Base-by-base conservation (phyloP, 2,888 invertebrate genomes). In the Drosophila acutilabella region DNA sequence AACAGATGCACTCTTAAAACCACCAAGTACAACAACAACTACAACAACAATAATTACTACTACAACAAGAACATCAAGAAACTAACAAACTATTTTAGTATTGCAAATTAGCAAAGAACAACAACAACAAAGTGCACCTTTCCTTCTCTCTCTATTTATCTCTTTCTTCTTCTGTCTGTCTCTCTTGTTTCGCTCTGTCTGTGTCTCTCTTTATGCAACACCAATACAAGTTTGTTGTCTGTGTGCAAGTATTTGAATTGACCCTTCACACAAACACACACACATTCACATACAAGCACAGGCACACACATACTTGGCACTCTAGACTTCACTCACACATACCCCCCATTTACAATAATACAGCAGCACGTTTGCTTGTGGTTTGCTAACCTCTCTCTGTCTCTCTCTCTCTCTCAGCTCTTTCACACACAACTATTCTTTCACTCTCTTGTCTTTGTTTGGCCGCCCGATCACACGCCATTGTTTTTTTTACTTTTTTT, bases 361-460 rank as follows among this genome's bases (percentile, higher is more conserved):
- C 47, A 57, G 57, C 52, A 72, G 71, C 41, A 52, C 38, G 33
- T 77, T 18, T 71, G 81, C 69, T 82, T 68, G 75, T 62, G 72
- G 61, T 62, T 65, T 80, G 71, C 44, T 68, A 54, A 54, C 54
- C 48, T 59, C 44, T 51, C 52, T 23, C 64, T 54, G 53, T 64
- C 59, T 57, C 52, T 62, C 51, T 48, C 42, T 20, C 26, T 56
- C 65, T 23, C 48, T 23, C 13, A 36, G 36, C 26, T 42, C 57
- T 67, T 57, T 56, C 14, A 45, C 52, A 40, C 41, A 33, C 64
- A 14, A 52, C 11, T 44, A 42, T 33, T 33, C 54, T 56, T 33
- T 30, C 38, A 26, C 10, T 41, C 18, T 18, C 30, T n/a, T 41
- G 10, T 14, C 33, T n/a, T 18, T 7, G 26, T 36, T n/a, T 36